These are phyloP conservation scores for Echeneis naucrates DNA, from an alignment of 2,797 vertebrate species.

Conservation along the genomic window DNA sequence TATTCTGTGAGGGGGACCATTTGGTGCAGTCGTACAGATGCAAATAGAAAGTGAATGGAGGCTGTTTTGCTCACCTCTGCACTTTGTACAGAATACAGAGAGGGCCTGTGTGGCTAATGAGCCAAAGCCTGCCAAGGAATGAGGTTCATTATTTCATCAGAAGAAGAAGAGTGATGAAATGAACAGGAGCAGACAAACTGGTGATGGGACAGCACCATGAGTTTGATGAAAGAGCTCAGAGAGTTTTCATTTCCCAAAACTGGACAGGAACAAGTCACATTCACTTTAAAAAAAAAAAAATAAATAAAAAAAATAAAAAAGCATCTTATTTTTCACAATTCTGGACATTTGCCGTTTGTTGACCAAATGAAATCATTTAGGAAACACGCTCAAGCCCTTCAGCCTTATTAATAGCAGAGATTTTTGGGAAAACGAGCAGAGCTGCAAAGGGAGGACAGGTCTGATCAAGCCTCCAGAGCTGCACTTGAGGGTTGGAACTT, in stretches of 20 bases:
- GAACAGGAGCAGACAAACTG: constrained; percentile 1
- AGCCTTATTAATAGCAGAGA: neutral
- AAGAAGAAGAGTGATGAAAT: constrained; percentile 7
- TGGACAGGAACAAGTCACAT: neutral
- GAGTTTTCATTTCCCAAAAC: no score
- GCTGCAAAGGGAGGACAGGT: neutral
- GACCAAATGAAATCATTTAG: neutral
- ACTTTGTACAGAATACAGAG: constrained; percentile 10
- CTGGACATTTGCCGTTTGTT: neutral
- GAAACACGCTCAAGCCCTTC: neutral
- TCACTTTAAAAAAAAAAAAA: no score
- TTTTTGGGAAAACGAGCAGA: no score
- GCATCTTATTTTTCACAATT: neutral
- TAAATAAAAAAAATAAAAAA: no score
- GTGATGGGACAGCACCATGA: neutral
- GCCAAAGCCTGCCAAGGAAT: constrained; percentile 28
- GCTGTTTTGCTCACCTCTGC: constrained; percentile 14
- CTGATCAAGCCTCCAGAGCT: neutral
- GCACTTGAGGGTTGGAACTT: neutral
- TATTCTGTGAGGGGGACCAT: neutral
- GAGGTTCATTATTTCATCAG: constrained; percentile 41
- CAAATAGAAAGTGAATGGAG: neutral
- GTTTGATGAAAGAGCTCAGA: neutral
- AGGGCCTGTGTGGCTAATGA: constrained; percentile 32
- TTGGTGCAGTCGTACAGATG: constrained; percentile 21